Percentiles rank a stretch among this genome's conserved stretches.
Conservation (phyloP, 23 tunicate species). For the Styela clava region DNA sequence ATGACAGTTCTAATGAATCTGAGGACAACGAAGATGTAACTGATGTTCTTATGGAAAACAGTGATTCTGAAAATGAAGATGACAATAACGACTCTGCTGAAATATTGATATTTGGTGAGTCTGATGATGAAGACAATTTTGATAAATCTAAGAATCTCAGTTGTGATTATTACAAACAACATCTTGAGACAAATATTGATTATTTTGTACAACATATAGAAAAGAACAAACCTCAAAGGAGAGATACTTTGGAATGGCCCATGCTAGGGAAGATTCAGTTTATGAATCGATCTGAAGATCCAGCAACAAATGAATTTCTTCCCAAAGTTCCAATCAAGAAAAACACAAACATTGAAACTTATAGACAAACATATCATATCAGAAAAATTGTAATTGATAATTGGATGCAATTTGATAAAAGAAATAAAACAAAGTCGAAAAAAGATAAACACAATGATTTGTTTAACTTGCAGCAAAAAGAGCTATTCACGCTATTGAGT, state of each 20-base stretch:
- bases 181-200: background rate
- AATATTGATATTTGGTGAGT: slow-evolving; percentile 12
- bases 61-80: background rate
- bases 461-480: slow-evolving; percentile 13
- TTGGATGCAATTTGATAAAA: slow-evolving; percentile 2
- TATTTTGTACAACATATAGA: background rate
- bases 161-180: slow-evolving; percentile 18
- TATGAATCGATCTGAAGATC: background rate
- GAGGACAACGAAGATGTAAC: background rate
- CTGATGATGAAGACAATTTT: slow-evolving; percentile 23
- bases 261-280: background rate
- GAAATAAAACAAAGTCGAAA: background rate
- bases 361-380: background rate
- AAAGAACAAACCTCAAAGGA: background rate
- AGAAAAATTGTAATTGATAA: slow-evolving; percentile 15
- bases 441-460: background rate
- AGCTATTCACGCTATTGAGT: slow-evolving; percentile 10
- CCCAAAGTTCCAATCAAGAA: slow-evolving; percentile 1
- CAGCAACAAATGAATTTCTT: background rate
- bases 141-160: background rate
- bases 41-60: background rate
- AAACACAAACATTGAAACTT: background rate
- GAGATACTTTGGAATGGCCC: slow-evolving; percentile 6
- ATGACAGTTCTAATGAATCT: background rate
- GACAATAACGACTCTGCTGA: background rate